Base-by-base conservation (phyloP, 2,113 vertebrate species). In the Toxostoma redivivum region DNA sequence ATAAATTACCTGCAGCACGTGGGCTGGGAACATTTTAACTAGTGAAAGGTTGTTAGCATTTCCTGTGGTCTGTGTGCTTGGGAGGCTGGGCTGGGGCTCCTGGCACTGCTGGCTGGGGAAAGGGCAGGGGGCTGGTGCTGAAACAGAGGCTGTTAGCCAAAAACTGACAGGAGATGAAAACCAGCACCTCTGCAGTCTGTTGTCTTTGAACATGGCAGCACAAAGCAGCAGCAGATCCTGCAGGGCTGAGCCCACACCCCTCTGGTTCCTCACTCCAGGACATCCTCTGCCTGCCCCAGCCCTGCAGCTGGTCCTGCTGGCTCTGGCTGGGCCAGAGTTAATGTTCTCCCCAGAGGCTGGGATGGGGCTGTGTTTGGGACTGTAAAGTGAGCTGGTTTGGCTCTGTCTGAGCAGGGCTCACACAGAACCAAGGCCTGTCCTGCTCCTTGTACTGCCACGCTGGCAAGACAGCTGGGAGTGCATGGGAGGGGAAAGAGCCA, bases 201-300 rank as follows among this genome's bases (percentile, higher is more conserved):
- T 27, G 48, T 7, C 30, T 58, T 9, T 37, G 38, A 30, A 28
- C 1, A 5, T 7, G 1, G 14, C 28, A 2, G 33, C 4, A 72
- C 62, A 27, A 2, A 54, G 8, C 6, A 2, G 0, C 8, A 31
- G 13, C 64, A 44, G 90, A 0, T 1, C 0, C 5, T 30, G 70
- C 67, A 33, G 78, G 86, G 72, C 77, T 87, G 67, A 10, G 1
- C 21, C 35, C 31, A 9, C 1, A 0, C 14, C 16, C 2, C 42
- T 31, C 30, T 0, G 3, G 4, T 5, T 0, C 31, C 11, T 16
- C 14, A 2, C 24, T 8, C 22, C 51, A 4, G 3, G 30, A 16
- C 44, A 21, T 23, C 16, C 47, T 9, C 38, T 9, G 54, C 5
- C 76, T n/a, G 42, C 60, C 24, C 35, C 15, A 9, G 31, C 8